Evolutionary conservation across 1,140 invertebrate species (phyloP).

Genomic region (Pogonomyrmex barbatus): DNA sequence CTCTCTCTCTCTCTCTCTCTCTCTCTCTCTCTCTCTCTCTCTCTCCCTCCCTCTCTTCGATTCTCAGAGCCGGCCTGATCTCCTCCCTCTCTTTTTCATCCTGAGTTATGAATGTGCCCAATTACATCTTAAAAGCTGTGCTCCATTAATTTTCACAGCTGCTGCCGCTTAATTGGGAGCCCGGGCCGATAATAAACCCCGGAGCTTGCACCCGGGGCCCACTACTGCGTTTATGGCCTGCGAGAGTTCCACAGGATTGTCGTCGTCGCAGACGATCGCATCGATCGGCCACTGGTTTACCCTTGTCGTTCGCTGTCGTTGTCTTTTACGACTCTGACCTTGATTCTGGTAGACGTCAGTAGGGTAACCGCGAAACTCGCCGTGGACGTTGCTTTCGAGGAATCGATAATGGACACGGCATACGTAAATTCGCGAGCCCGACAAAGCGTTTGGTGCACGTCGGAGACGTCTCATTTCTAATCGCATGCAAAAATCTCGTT

Average conservation of each 20-base stretch:
- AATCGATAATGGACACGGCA: conserved; percentile 47
- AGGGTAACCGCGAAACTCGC: conserved; percentile 63
- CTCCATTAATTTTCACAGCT: conserved; percentile 90
- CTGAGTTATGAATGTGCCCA: conserved; percentile 88
- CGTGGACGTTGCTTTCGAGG: conserved; percentile 25
- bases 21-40: no score
- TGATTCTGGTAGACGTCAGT: conserved; percentile 70
- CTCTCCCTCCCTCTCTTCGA: neutral
- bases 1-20: no score
- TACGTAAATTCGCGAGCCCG: conserved; percentile 40
- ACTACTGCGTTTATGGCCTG: conserved; percentile 80
- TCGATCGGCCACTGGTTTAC: conserved; percentile 76
- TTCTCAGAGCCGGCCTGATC: neutral
- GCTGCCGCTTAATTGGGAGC: conserved; percentile 89
- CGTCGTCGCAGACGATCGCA: conserved; percentile 80
- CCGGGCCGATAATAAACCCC: conserved; percentile 88
- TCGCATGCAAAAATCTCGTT: conserved; percentile 40
- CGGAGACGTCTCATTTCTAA: conserved; percentile 28
- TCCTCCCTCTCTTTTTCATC: conserved; percentile 72
- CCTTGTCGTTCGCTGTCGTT: conserved; percentile 64
- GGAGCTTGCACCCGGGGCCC: conserved; percentile 80
- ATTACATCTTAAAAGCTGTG: conserved; percentile 90
- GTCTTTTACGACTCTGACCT: conserved; percentile 79
- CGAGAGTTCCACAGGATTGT: conserved; percentile 72
- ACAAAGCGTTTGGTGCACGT: neutral